A percentile compares a stretch with the other conserved stretches of the same genome.
These are phyloP conservation scores for Nemotelus nigrinus DNA, from an alignment of 2,888 invertebrate genomes.

Conservation along the genomic window DNA sequence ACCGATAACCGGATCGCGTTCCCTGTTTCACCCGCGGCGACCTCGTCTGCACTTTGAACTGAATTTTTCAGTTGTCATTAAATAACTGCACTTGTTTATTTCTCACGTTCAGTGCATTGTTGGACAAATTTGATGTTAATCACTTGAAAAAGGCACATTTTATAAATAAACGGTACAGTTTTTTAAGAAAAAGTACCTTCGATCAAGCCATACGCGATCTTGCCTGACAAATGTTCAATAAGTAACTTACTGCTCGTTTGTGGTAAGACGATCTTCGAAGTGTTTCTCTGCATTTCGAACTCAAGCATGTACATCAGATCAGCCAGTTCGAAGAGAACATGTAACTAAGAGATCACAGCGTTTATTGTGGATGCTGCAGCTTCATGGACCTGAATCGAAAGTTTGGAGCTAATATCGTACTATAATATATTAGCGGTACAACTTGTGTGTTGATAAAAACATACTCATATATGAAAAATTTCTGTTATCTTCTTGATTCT, in stretches of 20 bases:
- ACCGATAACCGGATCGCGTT: conserved; percentile 24
- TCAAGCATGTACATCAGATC: not conserved
- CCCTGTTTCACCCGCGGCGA: not conserved
- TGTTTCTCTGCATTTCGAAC: not conserved
- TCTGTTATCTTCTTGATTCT: too few relatives aligned
- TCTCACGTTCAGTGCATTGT: too few relatives aligned
- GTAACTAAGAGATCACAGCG: not conserved
- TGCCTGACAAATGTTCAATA: too few relatives aligned
- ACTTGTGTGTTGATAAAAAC: too few relatives aligned
- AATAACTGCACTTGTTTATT: not conserved
- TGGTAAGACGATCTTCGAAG: not conserved
- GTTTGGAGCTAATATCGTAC: not conserved
- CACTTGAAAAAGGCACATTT: too few relatives aligned
- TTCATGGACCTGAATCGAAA: conserved; percentile 7
- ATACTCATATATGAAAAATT: too few relatives aligned
- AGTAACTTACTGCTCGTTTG: too few relatives aligned
- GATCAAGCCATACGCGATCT: too few relatives aligned
- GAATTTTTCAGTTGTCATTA: not conserved
- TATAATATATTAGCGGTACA: too few relatives aligned
- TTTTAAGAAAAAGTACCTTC: too few relatives aligned
- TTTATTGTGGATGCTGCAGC: conserved; percentile 19
- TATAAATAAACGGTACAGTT: too few relatives aligned
- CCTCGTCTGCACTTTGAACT: not conserved
- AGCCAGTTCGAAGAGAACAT: conserved; percentile 6
- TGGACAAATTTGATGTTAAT: too few relatives aligned